Percentiles rank a stretch among this genome's conserved stretches.
Evolutionary conservation across 2,113 vertebrate species (phyloP).

Genomic region (Chelonoidis abingdonii): DNA sequence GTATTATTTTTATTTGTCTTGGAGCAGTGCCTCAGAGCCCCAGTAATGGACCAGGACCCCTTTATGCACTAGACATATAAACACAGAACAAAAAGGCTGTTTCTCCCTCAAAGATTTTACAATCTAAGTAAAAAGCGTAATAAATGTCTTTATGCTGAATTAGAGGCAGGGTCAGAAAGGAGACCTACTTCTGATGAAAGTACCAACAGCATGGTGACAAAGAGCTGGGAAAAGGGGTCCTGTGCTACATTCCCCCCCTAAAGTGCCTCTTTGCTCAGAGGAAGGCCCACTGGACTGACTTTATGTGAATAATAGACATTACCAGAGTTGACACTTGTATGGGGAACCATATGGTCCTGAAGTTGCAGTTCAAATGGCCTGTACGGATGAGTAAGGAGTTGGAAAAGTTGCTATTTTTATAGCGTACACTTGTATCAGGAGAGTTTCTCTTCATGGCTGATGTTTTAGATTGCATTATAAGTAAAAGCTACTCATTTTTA

Average conservation of each 20-base stretch:
- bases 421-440: neutral
- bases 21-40: neutral
- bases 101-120: neutral
- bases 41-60: neutral
- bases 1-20: neutral
- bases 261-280: neutral
- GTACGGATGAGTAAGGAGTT: neutral
- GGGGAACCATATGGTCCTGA: neutral
- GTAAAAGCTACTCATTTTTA: neutral
- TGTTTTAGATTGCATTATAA: conserved; percentile 10
- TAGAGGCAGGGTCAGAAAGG: neutral
- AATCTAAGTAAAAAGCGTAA: neutral
- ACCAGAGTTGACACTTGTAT: neutral
- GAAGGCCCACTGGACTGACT: neutral
- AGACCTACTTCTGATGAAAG: neutral
- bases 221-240: neutral
- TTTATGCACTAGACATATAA: neutral
- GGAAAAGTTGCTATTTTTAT: neutral
- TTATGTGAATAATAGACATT: neutral
- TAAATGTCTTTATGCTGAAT: neutral
- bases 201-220: neutral
- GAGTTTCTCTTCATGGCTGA: neutral
- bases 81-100: neutral
- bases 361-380: neutral
- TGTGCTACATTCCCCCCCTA: neutral